These are phyloP conservation scores for Drosophila repletoides DNA, from an alignment of 1,140 invertebrate genomes.

Conservation along the genomic window DNA sequence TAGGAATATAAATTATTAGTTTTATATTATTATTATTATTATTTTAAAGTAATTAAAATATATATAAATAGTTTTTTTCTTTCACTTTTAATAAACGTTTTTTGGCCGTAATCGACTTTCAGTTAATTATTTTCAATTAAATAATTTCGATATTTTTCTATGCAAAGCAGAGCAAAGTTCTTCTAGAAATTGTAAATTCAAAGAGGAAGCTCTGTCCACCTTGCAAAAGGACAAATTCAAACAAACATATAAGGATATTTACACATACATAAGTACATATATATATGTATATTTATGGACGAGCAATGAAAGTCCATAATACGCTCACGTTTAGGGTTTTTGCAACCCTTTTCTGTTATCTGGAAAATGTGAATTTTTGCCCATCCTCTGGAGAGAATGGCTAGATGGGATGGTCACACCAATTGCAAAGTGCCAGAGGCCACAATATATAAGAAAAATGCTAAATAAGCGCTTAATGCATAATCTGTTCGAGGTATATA, in stretches of 20 bases:
- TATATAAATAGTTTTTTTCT: too few relatives aligned
- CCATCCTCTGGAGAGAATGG: not conserved
- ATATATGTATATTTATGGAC: not conserved
- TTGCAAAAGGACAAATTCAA: not conserved
- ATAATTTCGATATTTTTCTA: too few relatives aligned
- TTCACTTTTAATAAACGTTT: too few relatives aligned
- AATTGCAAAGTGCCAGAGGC: constrained; percentile 54
- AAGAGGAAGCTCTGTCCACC: not conserved
- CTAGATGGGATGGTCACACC: not conserved
- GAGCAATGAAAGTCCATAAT: constrained; percentile 8
- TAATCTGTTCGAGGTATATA: constrained; percentile 64
- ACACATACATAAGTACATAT: not conserved
- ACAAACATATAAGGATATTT: not conserved
- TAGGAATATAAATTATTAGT: too few relatives aligned
- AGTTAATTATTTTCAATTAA: too few relatives aligned
- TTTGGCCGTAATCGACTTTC: too few relatives aligned
- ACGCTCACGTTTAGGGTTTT: not conserved
- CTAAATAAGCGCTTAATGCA: constrained; percentile 81
- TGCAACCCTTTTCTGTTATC: constrained; percentile 30
- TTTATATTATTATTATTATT: too few relatives aligned
- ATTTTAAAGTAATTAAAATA: too few relatives aligned
- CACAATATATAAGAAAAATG: constrained; percentile 72
- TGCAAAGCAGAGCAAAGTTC: not conserved
- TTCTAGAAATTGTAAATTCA: not conserved
- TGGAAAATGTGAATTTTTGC: constrained; percentile 12